Evolutionary conservation across 2,888 invertebrate genomes (phyloP).

Genomic region (Polydrusus tereticollis): DNA sequence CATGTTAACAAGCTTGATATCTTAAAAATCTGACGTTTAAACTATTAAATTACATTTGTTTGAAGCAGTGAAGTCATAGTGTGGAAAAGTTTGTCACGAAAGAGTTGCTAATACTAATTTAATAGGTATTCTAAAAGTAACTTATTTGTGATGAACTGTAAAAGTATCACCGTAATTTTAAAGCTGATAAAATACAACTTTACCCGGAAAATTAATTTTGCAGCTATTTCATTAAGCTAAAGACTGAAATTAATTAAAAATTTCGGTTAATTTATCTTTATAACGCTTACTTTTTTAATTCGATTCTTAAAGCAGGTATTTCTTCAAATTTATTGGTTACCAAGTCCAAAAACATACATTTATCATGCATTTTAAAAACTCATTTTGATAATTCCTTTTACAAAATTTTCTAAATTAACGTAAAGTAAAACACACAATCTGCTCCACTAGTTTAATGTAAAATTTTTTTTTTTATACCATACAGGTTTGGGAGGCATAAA

Average conservation of each 20-base stretch:
- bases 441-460: too few relatives aligned
- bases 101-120: too few relatives aligned
- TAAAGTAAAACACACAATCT: too few relatives aligned
- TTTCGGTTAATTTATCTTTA: background rate
- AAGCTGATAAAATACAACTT: too few relatives aligned
- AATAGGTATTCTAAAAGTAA: too few relatives aligned
- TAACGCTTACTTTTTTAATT: background rate
- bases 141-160: too few relatives aligned
- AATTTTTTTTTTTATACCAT: too few relatives aligned
- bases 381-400: background rate
- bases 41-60: background rate
- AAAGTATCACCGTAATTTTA: too few relatives aligned
- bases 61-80: background rate
- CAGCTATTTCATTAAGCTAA: background rate
- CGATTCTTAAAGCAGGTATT: background rate
- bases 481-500: too few relatives aligned
- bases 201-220: background rate
- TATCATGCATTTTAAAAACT: too few relatives aligned
- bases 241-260: background rate
- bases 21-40: background rate
- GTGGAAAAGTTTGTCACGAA: background rate
- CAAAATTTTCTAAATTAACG: too few relatives aligned
- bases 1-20: constrained; percentile 18
- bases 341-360: background rate
- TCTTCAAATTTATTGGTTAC: background rate